Base-by-base conservation (phyloP, 2,888 invertebrate species). In the Sarcophaga rosellei region DNA sequence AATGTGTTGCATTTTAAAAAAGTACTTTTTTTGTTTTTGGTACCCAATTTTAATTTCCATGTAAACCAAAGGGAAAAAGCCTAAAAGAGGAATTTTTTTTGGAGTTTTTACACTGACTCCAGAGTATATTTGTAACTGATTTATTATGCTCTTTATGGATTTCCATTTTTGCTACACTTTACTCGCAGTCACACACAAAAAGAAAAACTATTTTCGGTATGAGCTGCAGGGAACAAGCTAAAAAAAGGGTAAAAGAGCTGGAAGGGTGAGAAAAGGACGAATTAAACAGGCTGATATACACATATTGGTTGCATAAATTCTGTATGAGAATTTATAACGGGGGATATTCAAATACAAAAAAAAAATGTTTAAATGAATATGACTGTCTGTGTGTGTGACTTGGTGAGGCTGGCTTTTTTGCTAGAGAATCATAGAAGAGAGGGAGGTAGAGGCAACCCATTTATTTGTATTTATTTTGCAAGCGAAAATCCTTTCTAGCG, bases 281-380 rank as follows among this genome's bases (percentile, higher is more conserved):
- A 0, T 8, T 47, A 35, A 8, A 12, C 1, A 79, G 35, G 35
- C 35, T 35, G 35, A 35, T 35, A 6, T 35, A 35, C 35, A n/a
- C 73, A 80, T 80, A 57, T 74, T 80, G 59, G 44, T 61, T 74
- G 35, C 45, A 66, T 62, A 81, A 62, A 81, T 76, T 75, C 70
- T 76, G 4, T 65, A 61, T 21, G 59, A 76, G 65, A 20, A 76
- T 76, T 63, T 76, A 82, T 72, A 82, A 70, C 21, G 47, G 59
- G 25, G 70, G 6, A 35, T 25, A 45, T 47, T 59, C 59, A 76
- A 47, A 35, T 62, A 45, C 44, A 6, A 62, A 15, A 12, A 12
- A 47, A 12, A 15, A 11, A 35, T 63, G 17, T 81, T 47, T 57
- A 21, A 17, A 57, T 23, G 70, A 17, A 53, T 70, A 3, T 57